Evolutionary conservation across 2,888 invertebrate genomes (phyloP).

Genomic region (Peribatodes rhomboidaria): DNA sequence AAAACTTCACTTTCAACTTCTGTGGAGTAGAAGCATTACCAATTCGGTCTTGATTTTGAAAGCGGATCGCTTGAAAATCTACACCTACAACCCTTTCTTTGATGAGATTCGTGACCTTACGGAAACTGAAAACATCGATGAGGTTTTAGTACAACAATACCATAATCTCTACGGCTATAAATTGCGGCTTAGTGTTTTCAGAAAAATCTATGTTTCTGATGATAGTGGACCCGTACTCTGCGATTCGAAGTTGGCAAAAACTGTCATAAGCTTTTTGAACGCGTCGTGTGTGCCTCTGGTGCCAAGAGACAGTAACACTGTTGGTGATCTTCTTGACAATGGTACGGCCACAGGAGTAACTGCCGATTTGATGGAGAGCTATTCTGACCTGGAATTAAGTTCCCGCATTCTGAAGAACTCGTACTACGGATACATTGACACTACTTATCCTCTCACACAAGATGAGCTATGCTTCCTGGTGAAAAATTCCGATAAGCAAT

Average conservation of each 20-base stretch:
- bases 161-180: conserved; percentile 69
- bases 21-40: conserved; percentile 84
- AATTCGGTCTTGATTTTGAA: conserved; percentile 78
- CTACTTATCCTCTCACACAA: conserved; percentile 81
- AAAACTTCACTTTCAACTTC: conserved; percentile 77
- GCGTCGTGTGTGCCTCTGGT: conserved; percentile 71
- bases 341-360: conserved; percentile 81
- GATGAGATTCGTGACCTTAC: conserved; percentile 74
- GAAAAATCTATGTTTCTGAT: conserved; percentile 67
- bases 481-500: conserved; percentile 79
- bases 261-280: conserved; percentile 69
- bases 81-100: conserved; percentile 83
- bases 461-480: conserved; percentile 86
- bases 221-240: conserved; percentile 66
- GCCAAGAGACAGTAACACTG: conserved; percentile 75
- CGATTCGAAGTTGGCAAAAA: conserved; percentile 65
- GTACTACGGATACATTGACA: conserved; percentile 82
- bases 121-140: conserved; percentile 66
- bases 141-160: conserved; percentile 63
- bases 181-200: conserved; percentile 72
- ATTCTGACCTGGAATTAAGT: conserved; percentile 84
- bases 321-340: conserved; percentile 75
- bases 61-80: conserved; percentile 72
- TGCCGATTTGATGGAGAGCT: conserved; percentile 77
- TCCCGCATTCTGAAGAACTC: conserved; percentile 83